A percentile compares a stretch with the other conserved stretches of the same genome.
phyloP scores from a whole-genome alignment of 2,113 vertebrate genomes.

The Himantopus leucocephalus region DNA sequence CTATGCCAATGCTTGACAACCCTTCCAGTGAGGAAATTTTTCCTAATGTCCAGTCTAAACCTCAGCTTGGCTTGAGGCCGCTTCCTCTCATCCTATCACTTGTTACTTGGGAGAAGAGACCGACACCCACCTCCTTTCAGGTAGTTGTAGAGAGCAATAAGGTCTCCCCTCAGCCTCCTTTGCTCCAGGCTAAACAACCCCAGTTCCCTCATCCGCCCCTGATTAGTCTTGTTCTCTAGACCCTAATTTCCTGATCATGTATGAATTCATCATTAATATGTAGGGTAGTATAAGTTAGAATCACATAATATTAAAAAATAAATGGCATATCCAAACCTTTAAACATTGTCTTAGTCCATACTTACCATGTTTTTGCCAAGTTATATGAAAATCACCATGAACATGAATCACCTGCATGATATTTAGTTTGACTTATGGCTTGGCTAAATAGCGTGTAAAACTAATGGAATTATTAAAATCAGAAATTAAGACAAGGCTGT shows the following conservation, averaged over 20 bases:
- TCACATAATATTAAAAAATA: not conserved
- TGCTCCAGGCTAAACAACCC: not conserved
- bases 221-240: not conserved
- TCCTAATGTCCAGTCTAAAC: not conserved
- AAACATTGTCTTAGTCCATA: not conserved
- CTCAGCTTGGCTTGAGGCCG: fast-evolving
- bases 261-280: not conserved
- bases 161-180: not conserved
- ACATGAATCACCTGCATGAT: not conserved
- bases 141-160: fast-evolving
- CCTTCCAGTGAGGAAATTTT: not conserved
- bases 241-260: not conserved
- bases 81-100: fast-evolving
- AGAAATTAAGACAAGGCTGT: not conserved
- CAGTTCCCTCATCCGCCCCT: not conserved
- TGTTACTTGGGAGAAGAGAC: not conserved
- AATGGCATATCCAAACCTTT: not conserved
- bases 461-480: not conserved
- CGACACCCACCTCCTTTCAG: not conserved
- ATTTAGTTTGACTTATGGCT: not conserved
- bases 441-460: not conserved
- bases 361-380: not conserved
- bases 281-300: not conserved
- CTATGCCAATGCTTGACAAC: not conserved
- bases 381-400: not conserved